These are phyloP conservation scores for Athene cunicularia DNA, from an alignment of 2,113 vertebrate species.

Conservation along the genomic window DNA sequence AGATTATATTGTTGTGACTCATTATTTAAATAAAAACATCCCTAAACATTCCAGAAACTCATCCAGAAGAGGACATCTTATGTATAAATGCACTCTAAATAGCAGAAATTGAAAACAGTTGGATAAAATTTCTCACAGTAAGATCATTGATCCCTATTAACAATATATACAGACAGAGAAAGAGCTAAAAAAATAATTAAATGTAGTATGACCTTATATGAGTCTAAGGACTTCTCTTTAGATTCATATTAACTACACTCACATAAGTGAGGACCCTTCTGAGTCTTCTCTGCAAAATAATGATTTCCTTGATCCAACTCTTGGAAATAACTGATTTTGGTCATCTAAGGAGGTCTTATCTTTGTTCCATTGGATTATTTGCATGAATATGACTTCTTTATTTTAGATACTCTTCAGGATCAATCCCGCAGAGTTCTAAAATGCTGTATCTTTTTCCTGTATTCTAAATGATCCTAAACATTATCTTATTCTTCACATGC, in stretches of 20 bases:
- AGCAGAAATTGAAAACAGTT: not conserved
- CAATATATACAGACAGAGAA: not conserved
- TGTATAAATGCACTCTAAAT: not conserved
- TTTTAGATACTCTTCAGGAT: not conserved
- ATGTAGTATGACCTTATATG: not conserved
- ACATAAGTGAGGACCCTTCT: not conserved
- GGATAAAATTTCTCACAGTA: not conserved
- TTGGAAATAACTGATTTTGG: not conserved
- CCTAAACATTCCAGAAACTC: not conserved
- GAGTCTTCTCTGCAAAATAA: not conserved
- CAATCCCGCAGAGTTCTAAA: not conserved
- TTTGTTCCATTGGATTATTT: not conserved
- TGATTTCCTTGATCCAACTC: not conserved
- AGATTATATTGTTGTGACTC: not conserved
- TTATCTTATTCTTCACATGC: not conserved
- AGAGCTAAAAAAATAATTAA: not conserved
- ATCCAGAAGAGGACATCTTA: not conserved
- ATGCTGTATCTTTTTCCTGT: not conserved
- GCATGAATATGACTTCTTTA: not conserved
- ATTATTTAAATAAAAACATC: not conserved
- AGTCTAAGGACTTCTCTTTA: not conserved
- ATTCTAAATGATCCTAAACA: not conserved
- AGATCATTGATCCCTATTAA: not conserved
- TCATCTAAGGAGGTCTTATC: not conserved
- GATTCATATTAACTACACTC: not conserved